Conservation (phyloP, 2,113 vertebrate genomes). For the Daubentonia madagascariensis region DNA sequence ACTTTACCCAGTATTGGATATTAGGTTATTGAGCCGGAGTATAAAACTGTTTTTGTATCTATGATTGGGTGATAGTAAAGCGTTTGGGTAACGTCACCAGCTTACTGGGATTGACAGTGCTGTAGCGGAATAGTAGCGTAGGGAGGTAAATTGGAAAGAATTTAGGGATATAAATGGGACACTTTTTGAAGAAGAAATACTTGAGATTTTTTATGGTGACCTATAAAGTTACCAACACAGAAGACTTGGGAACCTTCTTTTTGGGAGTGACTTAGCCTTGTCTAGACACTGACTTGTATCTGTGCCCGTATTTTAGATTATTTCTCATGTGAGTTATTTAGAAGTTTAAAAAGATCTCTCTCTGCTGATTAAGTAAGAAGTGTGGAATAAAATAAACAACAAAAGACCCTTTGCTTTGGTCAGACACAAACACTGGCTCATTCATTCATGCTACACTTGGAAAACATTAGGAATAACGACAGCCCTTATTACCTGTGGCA, state of each 20-base stretch:
- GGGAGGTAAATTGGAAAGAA: background rate
- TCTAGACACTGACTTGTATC: background rate
- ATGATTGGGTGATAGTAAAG: background rate
- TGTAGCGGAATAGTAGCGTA: background rate
- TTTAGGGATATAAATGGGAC: background rate
- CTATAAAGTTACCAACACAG: background rate
- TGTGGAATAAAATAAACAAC: background rate
- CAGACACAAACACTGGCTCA: background rate
- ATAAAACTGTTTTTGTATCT: background rate
- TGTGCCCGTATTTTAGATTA: background rate
- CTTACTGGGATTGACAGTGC: background rate
- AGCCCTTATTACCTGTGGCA: conserved; percentile 7
- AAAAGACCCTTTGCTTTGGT: background rate
- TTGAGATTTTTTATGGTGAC: background rate
- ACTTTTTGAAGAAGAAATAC: background rate
- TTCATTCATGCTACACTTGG: background rate
- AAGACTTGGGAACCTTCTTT: background rate
- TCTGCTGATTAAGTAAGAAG: background rate
- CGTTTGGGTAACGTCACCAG: background rate
- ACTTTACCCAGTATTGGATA: background rate
- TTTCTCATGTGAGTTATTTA: background rate
- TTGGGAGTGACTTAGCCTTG: background rate
- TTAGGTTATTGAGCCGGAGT: background rate
- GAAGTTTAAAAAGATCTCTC: background rate
- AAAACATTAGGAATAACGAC: background rate